Percentiles rank a stretch among this genome's conserved stretches.
Conservation (phyloP, 2,797 vertebrate species). For the Holocentrus rufus region DNA sequence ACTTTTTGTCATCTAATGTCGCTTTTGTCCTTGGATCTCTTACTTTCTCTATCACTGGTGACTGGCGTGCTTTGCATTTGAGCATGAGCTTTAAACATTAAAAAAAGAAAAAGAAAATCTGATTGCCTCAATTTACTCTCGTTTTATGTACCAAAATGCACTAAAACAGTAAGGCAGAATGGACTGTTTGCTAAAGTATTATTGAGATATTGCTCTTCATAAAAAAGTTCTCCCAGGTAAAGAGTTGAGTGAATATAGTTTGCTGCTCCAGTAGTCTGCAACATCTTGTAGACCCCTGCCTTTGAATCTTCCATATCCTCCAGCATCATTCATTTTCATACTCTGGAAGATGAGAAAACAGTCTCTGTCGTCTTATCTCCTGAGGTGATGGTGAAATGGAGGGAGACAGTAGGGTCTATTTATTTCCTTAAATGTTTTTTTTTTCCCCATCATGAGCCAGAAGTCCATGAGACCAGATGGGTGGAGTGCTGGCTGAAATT, state of each 20-base stretch:
- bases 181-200: slow-evolving; percentile 10
- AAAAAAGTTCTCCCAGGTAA: slow-evolving; percentile 29
- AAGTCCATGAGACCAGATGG: slow-evolving; percentile 53
- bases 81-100: no score
- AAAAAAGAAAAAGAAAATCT: no score
- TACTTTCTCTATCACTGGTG: no score
- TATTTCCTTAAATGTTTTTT: slow-evolving; percentile 70
- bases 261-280: slow-evolving; percentile 52
- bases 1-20: no score
- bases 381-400: slow-evolving; percentile 70
- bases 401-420: slow-evolving; percentile 66
- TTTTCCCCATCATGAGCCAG: slow-evolving; percentile 45
- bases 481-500: slow-evolving; percentile 57
- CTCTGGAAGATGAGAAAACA: slow-evolving; percentile 64
- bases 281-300: slow-evolving; percentile 33
- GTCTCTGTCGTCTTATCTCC: slow-evolving; percentile 66
- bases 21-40: no score
- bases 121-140: neutral
- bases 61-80: no score
- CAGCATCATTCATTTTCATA: slow-evolving; percentile 70
- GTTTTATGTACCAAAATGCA: neutral
- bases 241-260: slow-evolving; percentile 36
- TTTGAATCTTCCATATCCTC: slow-evolving; percentile 54
- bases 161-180: neutral
- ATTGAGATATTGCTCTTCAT: slow-evolving; percentile 37